These are phyloP conservation scores for Perithous albicinctus DNA, from an alignment of 2,888 invertebrate genomes.

Conservation along the genomic window DNA sequence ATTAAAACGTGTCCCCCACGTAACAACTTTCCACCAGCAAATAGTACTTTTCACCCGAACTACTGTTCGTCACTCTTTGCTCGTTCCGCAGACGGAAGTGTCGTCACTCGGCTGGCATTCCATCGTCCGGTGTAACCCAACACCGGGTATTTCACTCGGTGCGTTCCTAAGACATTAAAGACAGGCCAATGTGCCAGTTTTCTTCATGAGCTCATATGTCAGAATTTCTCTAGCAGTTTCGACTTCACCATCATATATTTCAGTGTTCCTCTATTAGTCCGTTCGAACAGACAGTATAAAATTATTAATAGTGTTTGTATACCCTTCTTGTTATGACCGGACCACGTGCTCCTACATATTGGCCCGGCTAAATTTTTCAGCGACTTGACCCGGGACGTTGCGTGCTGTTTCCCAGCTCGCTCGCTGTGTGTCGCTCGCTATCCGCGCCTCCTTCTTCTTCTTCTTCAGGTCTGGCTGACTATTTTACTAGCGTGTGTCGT, in stretches of 20 bases:
- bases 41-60: background rate
- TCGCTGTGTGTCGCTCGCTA: background rate
- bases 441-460: background rate
- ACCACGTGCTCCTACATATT: background rate
- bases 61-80: background rate
- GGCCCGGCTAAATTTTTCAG: background rate
- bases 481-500: background rate
- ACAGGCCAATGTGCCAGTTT: background rate
- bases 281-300: background rate
- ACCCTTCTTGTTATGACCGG: background rate
- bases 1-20: background rate
- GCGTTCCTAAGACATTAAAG: background rate
- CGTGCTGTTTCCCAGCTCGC: background rate
- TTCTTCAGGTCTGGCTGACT: background rate
- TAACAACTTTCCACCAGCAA: background rate
- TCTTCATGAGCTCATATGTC: background rate
- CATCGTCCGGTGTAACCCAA: background rate
- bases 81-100: background rate
- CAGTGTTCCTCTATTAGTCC: background rate
- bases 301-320: background rate
- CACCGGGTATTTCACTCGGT: background rate
- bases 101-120: background rate
- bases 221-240: background rate
- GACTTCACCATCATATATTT: background rate
- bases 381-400: background rate